These are phyloP conservation scores for Leptosomus discolor DNA, from an alignment of 2,113 vertebrate species.

Conservation along the genomic window DNA sequence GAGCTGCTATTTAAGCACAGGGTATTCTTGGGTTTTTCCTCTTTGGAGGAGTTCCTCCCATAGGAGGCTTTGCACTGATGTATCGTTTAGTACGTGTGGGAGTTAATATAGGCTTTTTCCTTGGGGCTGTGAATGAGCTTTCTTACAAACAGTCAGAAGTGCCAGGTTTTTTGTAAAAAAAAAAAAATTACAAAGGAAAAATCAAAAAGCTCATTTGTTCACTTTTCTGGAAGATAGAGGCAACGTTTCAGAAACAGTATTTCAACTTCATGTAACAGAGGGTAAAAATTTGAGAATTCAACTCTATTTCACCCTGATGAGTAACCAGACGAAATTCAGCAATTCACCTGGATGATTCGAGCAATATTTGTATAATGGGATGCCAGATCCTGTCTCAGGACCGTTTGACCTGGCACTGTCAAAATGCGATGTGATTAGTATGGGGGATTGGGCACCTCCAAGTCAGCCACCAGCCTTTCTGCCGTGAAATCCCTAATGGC, in stretches of 20 bases:
- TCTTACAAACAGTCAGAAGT: not conserved
- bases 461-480: not conserved
- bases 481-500: fast-evolving
- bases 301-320: not conserved
- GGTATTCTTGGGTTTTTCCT: not conserved
- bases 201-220: not conserved
- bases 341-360: not conserved
- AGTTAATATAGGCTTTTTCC: not conserved
- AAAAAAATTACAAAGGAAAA: not conserved
- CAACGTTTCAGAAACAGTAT: not conserved
- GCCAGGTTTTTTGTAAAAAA: not conserved
- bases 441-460: not conserved
- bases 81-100: not conserved
- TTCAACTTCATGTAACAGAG: not conserved
- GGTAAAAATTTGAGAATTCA: not conserved
- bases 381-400: not conserved
- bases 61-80: not conserved
- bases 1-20: not conserved
- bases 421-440: fast-evolving
- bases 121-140: conserved; percentile 25
- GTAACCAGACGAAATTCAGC: not conserved
- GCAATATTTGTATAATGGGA: not conserved
- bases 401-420: not conserved
- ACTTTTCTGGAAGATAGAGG: not conserved
- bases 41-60: not conserved